Conservation (phyloP, 2,113 vertebrate species). For the Pseudorectes ferrugineus region DNA sequence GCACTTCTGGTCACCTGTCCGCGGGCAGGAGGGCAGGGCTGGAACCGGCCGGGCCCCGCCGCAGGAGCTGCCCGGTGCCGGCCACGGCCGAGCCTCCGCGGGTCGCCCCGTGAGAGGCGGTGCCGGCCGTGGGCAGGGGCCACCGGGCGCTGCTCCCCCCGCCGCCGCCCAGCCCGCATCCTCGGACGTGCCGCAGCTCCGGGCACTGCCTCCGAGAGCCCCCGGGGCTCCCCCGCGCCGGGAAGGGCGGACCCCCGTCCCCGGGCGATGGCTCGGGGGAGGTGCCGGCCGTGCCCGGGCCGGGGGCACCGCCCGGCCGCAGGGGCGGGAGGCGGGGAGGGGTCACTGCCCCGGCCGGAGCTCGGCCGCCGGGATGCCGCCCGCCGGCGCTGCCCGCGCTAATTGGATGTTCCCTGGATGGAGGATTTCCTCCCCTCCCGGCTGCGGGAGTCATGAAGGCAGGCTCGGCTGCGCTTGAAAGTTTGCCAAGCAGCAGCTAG, state of each 20-base stretch:
- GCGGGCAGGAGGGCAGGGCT: neutral
- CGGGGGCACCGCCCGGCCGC: neutral
- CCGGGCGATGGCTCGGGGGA: neutral
- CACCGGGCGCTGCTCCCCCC: neutral
- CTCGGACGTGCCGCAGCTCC: neutral
- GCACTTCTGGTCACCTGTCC: neutral
- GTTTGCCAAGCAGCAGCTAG: slow-evolving; percentile 45
- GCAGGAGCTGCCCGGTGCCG: neutral
- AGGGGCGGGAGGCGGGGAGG: neutral
- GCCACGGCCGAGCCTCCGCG: neutral
- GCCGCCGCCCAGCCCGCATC: neutral
- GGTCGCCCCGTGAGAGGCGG: neutral
- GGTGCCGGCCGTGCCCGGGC: neutral
- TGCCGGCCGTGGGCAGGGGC: neutral
- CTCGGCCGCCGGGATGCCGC: neutral
- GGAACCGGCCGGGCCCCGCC: neutral
- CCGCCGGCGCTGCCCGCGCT: neutral
- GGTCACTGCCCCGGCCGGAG: neutral
- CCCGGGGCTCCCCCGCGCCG: neutral
- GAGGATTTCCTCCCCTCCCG: neutral
- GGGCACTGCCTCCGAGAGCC: neutral
- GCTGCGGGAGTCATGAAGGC: slow-evolving; percentile 39
- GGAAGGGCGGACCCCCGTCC: neutral
- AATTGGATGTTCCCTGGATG: slow-evolving; percentile 37
- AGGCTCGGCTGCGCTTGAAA: slow-evolving; percentile 29